Conservation (phyloP, 2,113 vertebrate species). For the Callipepla californica region DNA sequence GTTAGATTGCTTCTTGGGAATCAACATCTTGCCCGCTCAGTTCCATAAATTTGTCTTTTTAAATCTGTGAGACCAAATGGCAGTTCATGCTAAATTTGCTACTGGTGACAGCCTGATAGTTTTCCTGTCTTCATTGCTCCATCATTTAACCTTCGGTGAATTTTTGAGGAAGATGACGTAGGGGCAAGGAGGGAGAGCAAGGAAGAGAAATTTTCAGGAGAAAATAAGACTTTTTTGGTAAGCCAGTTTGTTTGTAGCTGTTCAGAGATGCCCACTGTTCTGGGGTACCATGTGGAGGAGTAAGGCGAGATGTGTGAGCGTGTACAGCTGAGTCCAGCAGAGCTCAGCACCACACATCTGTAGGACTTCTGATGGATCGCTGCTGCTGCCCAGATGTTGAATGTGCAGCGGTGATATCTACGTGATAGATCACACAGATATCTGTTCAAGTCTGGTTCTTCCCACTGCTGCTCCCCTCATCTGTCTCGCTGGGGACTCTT, state of each 20-base stretch:
- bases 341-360: not conserved
- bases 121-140: not conserved
- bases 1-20: not conserved
- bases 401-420: not conserved
- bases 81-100: not conserved
- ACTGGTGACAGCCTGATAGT: not conserved
- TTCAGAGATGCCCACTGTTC: not conserved
- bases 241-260: not conserved
- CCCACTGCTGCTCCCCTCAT: not conserved
- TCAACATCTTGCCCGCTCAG: not conserved
- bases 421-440: fast-evolving
- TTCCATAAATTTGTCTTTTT: not conserved
- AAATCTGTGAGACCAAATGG: not conserved
- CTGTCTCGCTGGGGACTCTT: not conserved
- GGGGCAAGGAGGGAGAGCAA: not conserved
- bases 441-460: not conserved
- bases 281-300: not conserved
- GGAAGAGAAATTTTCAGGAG: not conserved
- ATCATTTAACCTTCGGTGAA: not conserved
- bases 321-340: fast-evolving
- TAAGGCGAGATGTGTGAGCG: not conserved
- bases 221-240: not conserved
- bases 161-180: not conserved
- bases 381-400: not conserved
- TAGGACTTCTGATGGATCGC: not conserved